phyloP scores from a whole-genome alignment of 2,797 vertebrate genomes.

The Tapirus indicus region DNA sequence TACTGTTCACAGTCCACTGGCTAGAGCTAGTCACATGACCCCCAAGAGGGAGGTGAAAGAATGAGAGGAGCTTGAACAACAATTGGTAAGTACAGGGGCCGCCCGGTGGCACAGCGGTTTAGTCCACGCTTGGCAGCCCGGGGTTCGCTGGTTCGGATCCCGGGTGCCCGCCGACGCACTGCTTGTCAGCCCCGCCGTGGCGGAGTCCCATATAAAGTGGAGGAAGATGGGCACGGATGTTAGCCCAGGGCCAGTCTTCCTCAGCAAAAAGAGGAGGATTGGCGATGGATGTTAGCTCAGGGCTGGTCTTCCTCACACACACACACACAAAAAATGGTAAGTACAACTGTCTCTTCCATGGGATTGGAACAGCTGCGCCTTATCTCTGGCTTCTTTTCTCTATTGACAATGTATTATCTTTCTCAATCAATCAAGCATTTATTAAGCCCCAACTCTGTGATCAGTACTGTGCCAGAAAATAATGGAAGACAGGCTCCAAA shows the following conservation, averaged over 20 bases:
- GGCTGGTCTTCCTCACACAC: too few relatives aligned
- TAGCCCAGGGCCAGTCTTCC: too few relatives aligned
- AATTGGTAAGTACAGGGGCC: not conserved
- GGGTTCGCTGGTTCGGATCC: too few relatives aligned
- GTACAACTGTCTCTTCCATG: not conserved
- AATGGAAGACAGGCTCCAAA: slow-evolving; percentile 65
- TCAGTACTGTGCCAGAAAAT: slow-evolving; percentile 68
- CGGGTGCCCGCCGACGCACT: too few relatives aligned
- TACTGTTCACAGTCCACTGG: not conserved
- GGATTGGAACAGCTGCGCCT: not conserved
- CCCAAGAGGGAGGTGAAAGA: not conserved
- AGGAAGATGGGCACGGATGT: too few relatives aligned
- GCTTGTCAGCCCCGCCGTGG: too few relatives aligned
- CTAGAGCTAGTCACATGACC: not conserved
- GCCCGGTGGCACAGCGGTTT: too few relatives aligned
- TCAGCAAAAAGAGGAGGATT: too few relatives aligned
- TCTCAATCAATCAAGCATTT: slow-evolving; percentile 57
- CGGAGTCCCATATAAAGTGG: too few relatives aligned
- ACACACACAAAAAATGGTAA: not conserved
- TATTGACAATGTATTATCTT: slow-evolving; percentile 58
- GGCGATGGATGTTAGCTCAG: too few relatives aligned
- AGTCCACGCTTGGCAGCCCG: too few relatives aligned
- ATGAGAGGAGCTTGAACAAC: not conserved
- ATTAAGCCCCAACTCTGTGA: slow-evolving; percentile 54
- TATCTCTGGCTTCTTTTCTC: slow-evolving; percentile 64